Conservation (phyloP, 2,888 invertebrate species). For the Ptychoptera contaminata region DNA sequence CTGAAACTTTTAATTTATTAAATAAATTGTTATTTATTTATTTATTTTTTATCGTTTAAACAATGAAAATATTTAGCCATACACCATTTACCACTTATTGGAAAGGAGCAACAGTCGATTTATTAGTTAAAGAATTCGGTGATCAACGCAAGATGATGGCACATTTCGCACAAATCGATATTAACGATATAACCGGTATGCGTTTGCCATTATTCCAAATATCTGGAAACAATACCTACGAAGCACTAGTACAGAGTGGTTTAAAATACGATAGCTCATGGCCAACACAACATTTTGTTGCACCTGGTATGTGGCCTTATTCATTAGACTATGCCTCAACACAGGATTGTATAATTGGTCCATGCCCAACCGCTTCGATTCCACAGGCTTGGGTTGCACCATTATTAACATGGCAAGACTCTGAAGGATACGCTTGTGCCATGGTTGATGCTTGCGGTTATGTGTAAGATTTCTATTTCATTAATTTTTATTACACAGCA, state of each 20-base stretch:
- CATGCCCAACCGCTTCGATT: conserved; percentile 34
- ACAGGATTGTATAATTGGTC: conserved; percentile 38
- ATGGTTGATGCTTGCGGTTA: conserved; percentile 40
- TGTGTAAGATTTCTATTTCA: conserved; percentile 20
- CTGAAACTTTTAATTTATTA: too few species aligned
- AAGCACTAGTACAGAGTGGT: conserved; percentile 31
- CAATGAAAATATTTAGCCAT: conserved; percentile 21
- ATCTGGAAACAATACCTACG: conserved; percentile 37
- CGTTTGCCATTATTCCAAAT: conserved; percentile 40
- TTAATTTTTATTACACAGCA: background rate
- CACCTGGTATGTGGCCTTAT: conserved; percentile 43
- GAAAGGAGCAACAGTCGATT: conserved; percentile 36
- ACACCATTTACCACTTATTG: conserved; percentile 38
- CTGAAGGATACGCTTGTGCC: conserved; percentile 32
- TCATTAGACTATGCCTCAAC: conserved; percentile 38
- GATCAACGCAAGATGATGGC: conserved; percentile 37
- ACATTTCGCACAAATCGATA: conserved; percentile 32
- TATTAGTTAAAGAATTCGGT: conserved; percentile 39
- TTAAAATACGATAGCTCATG: conserved; percentile 41
- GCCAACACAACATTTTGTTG: conserved; percentile 32
- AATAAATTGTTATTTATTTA: too few species aligned
- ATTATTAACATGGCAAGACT: conserved; percentile 37
- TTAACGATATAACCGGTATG: conserved; percentile 30
- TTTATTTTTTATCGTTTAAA: background rate
- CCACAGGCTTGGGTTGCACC: conserved; percentile 45